Conservation (phyloP, 2,797 vertebrate genomes). For the Amblyraja radiata region DNA sequence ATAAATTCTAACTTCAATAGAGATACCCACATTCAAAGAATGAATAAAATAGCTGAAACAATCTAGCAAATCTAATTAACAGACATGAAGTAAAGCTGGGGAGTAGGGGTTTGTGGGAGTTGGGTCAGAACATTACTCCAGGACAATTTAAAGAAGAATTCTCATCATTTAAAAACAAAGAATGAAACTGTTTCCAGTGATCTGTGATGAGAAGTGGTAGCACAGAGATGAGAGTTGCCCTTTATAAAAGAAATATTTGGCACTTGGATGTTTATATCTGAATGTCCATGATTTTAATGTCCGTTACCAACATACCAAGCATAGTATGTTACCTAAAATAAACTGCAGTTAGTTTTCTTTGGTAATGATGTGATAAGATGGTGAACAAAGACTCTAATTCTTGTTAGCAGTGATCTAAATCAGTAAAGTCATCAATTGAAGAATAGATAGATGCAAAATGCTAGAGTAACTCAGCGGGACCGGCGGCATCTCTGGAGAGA, state of each 20-base stretch:
- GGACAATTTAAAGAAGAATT: not conserved
- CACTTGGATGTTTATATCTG: not conserved
- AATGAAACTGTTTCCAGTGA: not conserved
- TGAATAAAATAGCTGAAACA: not conserved
- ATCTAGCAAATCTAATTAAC: not conserved
- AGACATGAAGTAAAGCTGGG: not conserved
- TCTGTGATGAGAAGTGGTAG: too few relatives aligned
- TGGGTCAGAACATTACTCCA: not conserved
- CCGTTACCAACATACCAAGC: too few relatives aligned
- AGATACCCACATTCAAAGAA: too few relatives aligned
- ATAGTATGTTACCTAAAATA: not conserved
- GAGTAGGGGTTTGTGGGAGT: too few relatives aligned
- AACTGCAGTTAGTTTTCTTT: not conserved
- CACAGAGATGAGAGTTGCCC: not conserved
- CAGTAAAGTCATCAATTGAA: not conserved
- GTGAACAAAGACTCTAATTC: not conserved
- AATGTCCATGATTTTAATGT: not conserved
- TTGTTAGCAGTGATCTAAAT: not conserved
- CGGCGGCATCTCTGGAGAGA: too few relatives aligned
- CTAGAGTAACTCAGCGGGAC: too few relatives aligned
- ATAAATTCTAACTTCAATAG: too few relatives aligned
- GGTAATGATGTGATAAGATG: not conserved
- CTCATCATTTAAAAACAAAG: too few relatives aligned
- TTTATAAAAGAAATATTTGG: conserved; percentile 1
- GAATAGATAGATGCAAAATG: not conserved